A percentile compares a stretch with the other conserved stretches of the same genome.
phyloP scores from a whole-genome alignment of 2,888 invertebrate species.

The Diarsia dahlii region DNA sequence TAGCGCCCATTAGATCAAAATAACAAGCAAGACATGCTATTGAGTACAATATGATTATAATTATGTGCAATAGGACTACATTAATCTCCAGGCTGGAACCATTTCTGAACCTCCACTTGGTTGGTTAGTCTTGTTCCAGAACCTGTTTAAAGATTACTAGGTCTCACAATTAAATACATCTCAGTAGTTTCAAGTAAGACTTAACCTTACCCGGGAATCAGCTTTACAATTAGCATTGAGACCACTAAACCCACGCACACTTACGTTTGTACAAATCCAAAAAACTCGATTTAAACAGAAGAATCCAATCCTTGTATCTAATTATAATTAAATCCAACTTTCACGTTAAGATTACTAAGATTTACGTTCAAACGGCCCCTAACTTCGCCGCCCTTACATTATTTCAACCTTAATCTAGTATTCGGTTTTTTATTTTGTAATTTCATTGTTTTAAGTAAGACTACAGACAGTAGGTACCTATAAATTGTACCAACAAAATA shows the following conservation, averaged over 20 bases:
- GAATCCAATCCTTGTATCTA: constrained; percentile 10
- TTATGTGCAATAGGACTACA: too few relatives aligned
- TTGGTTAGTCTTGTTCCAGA: not conserved
- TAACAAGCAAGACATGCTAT: too few relatives aligned
- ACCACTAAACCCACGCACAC: not conserved
- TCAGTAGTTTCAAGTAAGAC: not conserved
- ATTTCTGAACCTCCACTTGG: not conserved
- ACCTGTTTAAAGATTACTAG: too few relatives aligned
- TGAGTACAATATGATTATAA: too few relatives aligned
- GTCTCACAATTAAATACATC: too few relatives aligned
- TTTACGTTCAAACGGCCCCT: constrained; percentile 24
- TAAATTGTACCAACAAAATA: constrained; percentile 33
- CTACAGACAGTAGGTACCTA: not conserved
- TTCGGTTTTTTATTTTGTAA: constrained; percentile 35
- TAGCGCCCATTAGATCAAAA: too few relatives aligned
- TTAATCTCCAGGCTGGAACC: not conserved
- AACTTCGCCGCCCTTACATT: constrained; percentile 18
- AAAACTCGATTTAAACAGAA: not conserved
- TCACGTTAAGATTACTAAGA: constrained; percentile 36
- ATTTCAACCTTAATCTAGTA: constrained; percentile 21
- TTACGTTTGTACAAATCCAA: not conserved
- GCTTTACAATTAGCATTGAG: not conserved
- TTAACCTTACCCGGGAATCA: not conserved
- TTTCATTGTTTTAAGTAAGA: constrained; percentile 33
- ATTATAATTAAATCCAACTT: constrained; percentile 40